Base-by-base conservation (phyloP, 2,888 invertebrate genomes). In the Phyllotreta striolata region DNA sequence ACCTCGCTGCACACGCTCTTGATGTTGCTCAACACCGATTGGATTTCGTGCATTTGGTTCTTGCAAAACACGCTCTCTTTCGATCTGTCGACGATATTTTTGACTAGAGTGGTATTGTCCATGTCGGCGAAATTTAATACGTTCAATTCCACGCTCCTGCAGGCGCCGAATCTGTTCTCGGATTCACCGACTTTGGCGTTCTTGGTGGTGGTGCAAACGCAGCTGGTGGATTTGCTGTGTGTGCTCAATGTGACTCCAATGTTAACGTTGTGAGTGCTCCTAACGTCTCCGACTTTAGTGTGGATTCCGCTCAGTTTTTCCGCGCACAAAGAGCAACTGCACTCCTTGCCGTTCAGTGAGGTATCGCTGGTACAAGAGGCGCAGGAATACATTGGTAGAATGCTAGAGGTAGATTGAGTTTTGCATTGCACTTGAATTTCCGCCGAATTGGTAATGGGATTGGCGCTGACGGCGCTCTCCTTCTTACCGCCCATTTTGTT, bases 1-100 rank as follows among this genome's bases (percentile, higher is more conserved):
- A 73, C 76, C 43, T 73, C 71, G 34, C 58, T 67, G 55, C 76
- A 76, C 6, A 72, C 70, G 56, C 73, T 73, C 39, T 68, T 70
- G 10, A 76, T 75, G 54, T 71, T 72, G 13, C 72, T 67, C 37
- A 76, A 55, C 6, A 70, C 70, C 24, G 57, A 64, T 14, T 64
- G 67, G 43, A 76, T 71, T 54, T 76, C 74, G 2, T 72, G 64
- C 13, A 74, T 73, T 58, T 74, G 73, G 10, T 71, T 65, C 13
- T 66, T 63, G 44, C 74, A 74, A 51, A 71, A 65, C 46, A 71
- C 72, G 38, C 66, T 73, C 55, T 73, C 74, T 37, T 70, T 66
- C 10, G 55, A 65, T 7, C 62, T 64, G 0, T 55, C 65, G 39
- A 69, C 55, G 8, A 74, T 72, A 40, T 70, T 67, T 39, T 69